Percentiles rank a stretch among this genome's conserved stretches.
These are phyloP conservation scores for Phenacoccus solenopsis DNA, from an alignment of 1,140 invertebrate species.

Conservation along the genomic window DNA sequence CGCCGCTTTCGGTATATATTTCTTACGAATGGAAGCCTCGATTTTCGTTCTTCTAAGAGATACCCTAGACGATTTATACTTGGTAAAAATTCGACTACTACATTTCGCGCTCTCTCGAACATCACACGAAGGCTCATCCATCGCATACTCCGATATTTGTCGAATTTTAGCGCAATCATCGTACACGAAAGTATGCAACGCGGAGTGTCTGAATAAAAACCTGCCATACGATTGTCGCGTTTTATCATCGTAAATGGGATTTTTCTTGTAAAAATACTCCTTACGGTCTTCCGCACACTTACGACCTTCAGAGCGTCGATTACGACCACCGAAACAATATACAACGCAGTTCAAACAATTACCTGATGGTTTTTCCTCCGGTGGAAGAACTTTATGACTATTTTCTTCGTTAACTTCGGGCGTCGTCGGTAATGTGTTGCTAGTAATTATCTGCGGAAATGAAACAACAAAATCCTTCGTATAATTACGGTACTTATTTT, in stretches of 20 bases:
- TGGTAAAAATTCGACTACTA: background rate
- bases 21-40: background rate
- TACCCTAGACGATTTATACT: background rate
- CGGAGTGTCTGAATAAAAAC: background rate
- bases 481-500: background rate
- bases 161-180: background rate
- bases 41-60: background rate
- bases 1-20: background rate
- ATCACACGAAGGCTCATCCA: background rate
- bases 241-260: background rate
- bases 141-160: background rate
- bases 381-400: slow-evolving; percentile 8
- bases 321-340: background rate
- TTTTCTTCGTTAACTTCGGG: slow-evolving; percentile 58
- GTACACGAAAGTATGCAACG: background rate
- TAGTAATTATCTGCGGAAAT: slow-evolving; percentile 32
- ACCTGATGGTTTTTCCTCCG: slow-evolving; percentile 19
- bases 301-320: background rate
- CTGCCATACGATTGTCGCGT: background rate
- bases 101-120: background rate
- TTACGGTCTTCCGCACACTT: background rate
- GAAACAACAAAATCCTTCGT: background rate
- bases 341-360: background rate
- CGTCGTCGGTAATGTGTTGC: slow-evolving; percentile 46
- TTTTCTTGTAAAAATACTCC: slow-evolving; percentile 6